Evolutionary conservation across 2,888 invertebrate species (phyloP), one percentile per base, ranked within the genome.

Genomic region (Octodonta nipae): DNA sequence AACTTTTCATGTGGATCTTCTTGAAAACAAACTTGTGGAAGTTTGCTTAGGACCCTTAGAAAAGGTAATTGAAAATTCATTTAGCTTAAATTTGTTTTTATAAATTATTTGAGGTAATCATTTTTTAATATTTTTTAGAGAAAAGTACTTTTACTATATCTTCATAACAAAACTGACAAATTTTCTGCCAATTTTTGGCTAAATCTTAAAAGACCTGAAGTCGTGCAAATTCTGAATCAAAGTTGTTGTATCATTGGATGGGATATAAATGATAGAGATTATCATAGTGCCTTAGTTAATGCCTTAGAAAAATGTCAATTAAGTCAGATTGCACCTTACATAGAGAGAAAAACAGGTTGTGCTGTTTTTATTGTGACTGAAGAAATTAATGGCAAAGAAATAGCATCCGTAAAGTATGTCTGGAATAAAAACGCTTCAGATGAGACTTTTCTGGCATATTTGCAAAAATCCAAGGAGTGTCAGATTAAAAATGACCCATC

Each of bases 201-300:
- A 20, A 37, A 45, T 40, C 31, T 57, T 11, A 26, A 25, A 10
- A 43, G 38, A 8, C 27, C 40, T 7, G 42, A 47, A 29, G 32
- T 55, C 13, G 30, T 36, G 4, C 30, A 43, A 13, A 36, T 54
- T 25, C 29, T 54, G 10, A 42, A 41, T 15, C 34, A 40, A 10
- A 40, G 41, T 26, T 56, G 47, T 34, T 45, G 44, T 30, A 15
- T 56, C 5, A 28, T 55, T 14, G 54, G 52, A n/a, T 57, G 55
- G 54, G 52, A 56, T 37, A 28, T 56, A 4, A 43, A 45, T 15
- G 39, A 50, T 13, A 30, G 40, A 11, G 32, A 34, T 12, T 47
- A 46, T 36, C 47, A 52, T 26, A 28, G 38, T 34, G 47, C 47
- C 32, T 49, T 56, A 40, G 38, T 33, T 15, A 15, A n/a, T n/a